Evolutionary conservation across 2,797 vertebrate genomes (phyloP), one percentile per base, ranked within the genome.

Genomic region (Salmo trutta): DNA sequence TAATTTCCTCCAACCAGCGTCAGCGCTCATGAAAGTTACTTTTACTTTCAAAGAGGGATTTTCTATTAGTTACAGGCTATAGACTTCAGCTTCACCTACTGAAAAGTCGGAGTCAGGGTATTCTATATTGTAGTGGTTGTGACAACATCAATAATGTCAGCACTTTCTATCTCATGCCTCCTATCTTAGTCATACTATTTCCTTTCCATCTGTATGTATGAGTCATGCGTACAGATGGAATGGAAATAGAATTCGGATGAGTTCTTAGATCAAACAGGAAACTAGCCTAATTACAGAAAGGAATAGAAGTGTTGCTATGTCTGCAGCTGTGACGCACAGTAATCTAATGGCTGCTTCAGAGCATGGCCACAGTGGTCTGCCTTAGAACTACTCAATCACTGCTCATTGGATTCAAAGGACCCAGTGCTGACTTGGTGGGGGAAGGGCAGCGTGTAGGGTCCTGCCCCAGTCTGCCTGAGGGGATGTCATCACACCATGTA

Each of bases 1-100:
- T 79, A 0, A 4, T 52, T 69, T 36, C 71, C 29, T 54, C 66
- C 75, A 72, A 67, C 80, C 68, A 10, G 41, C 0, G 2, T 64
- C 21, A 27, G 74, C 76, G 47, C 78, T 24, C 73, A 33, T 68
- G 56, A 78, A 74, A 54, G 77, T 66, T 71, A 82, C 0, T 31
- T 67, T 17, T 67, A 29, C 41, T 41, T 41, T 47, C 10, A 47
- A 47, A 12, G 10, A 47, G 10, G 10, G 41, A 47, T 10, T 47
- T 47, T 47, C 41, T 12, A 47, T 47, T 67, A 67, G 15, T 16
- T 67, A 8, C 4, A 64, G 59, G 21, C 21, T 24, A 6, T 64
- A n/a, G 19, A 24, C 12, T 64, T 64, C 59, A 64, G 21, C 21
- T 24, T 24, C 24, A 10, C 59, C 21, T 64, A 64, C 21, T 24